Conservation (phyloP, 2,888 invertebrate genomes). For the Arge pagana region DNA sequence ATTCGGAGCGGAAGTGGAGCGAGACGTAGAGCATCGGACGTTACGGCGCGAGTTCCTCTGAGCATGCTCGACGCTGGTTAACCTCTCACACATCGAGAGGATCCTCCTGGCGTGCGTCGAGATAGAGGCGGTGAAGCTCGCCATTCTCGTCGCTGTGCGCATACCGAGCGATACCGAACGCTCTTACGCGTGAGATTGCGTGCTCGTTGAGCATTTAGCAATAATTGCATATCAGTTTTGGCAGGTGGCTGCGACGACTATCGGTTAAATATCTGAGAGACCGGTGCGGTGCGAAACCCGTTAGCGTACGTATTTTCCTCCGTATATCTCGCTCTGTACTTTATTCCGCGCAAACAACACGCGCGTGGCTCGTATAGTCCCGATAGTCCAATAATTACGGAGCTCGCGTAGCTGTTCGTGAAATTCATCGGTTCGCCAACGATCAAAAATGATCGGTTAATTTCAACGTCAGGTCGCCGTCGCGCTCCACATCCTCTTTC, state of each 20-base stretch:
- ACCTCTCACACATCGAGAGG: constrained; percentile 5
- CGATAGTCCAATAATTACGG: no score
- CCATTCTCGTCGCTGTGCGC: constrained; percentile 1
- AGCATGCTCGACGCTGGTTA: constrained; percentile 2
- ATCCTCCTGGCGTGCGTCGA: not conserved
- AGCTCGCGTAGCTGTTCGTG: no score
- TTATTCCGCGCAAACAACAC: no score
- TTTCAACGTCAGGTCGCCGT: no score
- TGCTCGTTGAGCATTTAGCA: constrained; percentile 48
- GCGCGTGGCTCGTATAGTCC: no score
- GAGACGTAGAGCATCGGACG: no score
- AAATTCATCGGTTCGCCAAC: no score
- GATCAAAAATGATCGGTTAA: no score
- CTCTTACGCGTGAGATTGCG: constrained; percentile 41
- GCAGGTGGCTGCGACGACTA: constrained; percentile 48
- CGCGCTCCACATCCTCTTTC: no score
- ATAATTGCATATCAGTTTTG: constrained; percentile 53
- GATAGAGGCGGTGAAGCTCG: not conserved
- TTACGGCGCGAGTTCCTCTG: no score
- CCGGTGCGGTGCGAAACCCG: constrained; percentile 7
- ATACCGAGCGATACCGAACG: not conserved
- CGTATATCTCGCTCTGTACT: no score
- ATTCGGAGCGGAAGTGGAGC: constrained; percentile 15
- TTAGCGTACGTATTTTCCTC: no score
- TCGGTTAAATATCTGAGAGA: constrained; percentile 44